phyloP scores from a whole-genome alignment of 2,888 invertebrate species.

The Cantharis nigra region DNA sequence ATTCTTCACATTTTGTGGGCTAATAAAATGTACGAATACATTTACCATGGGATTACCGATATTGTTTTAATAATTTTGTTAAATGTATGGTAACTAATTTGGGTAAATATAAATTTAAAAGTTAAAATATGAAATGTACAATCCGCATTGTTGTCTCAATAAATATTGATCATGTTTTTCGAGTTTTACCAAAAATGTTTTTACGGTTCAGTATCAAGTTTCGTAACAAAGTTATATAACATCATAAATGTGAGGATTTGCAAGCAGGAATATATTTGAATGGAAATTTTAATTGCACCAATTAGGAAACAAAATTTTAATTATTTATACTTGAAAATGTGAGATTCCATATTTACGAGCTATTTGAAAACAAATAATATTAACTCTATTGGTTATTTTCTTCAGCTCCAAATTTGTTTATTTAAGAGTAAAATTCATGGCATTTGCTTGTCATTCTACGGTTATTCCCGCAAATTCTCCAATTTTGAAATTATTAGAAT shows the following conservation, averaged over 20 bases:
- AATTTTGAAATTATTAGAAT: background rate
- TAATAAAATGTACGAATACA: too few relatives aligned
- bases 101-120: too few relatives aligned
- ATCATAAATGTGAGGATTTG: background rate
- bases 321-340: background rate
- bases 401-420: background rate
- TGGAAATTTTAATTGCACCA: background rate
- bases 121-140: too few relatives aligned
- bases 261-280: background rate
- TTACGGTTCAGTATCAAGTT: background rate
- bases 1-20: too few relatives aligned
- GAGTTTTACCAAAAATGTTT: background rate
- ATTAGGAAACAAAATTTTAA: background rate
- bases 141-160: too few relatives aligned
- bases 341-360: background rate
- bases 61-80: too few relatives aligned
- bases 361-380: background rate
- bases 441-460: background rate
- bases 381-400: background rate
- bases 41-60: too few relatives aligned
- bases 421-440: background rate
- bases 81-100: too few relatives aligned
- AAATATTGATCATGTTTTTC: background rate
- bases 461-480: background rate
- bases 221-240: background rate